A percentile compares a stretch with the other conserved stretches of the same genome.
phyloP scores from a whole-genome alignment of 2,888 invertebrate species.

The Drosophila diplacantha region DNA sequence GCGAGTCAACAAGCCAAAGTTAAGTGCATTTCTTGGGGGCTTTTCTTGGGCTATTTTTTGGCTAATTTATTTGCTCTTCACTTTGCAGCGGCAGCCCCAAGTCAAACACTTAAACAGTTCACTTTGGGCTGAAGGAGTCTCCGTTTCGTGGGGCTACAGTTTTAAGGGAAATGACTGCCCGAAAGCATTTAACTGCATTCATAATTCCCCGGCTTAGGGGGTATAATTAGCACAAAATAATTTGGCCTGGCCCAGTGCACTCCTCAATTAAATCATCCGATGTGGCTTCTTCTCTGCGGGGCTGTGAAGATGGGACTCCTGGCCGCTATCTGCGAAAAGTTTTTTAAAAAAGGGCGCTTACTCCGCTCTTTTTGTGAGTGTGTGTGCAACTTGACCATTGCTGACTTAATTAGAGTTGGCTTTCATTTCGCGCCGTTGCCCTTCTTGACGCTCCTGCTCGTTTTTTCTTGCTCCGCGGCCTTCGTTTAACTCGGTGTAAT shows the following conservation, averaged over 20 bases:
- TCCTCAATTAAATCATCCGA: slow-evolving; percentile 54
- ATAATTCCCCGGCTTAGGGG: slow-evolving; percentile 30
- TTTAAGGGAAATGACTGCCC: slow-evolving; percentile 35
- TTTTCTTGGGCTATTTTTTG: slow-evolving; percentile 48
- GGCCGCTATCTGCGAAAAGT: slow-evolving; percentile 16
- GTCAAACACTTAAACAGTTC: slow-evolving; percentile 50
- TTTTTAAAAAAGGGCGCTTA: slow-evolving; percentile 31
- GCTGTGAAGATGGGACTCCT: slow-evolving; percentile 11
- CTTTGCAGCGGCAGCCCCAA: slow-evolving; percentile 39
- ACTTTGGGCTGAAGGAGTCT: slow-evolving; percentile 21
- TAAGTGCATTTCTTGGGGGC: slow-evolving; percentile 44
- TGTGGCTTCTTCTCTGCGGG: slow-evolving; percentile 13
- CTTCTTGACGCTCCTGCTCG: slow-evolving; percentile 15
- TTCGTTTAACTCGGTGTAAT: slow-evolving; percentile 41
- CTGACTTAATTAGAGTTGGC: slow-evolving; percentile 61
- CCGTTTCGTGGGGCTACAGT: neutral
- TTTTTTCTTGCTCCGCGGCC: slow-evolving; percentile 17
- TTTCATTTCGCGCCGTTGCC: slow-evolving; percentile 29
- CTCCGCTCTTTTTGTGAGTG: slow-evolving; percentile 25
- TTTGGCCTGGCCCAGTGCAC: slow-evolving; percentile 45
- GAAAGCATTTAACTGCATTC: slow-evolving; percentile 40
- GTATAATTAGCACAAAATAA: slow-evolving; percentile 57
- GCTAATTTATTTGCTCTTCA: slow-evolving; percentile 64
- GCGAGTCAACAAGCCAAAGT: slow-evolving; percentile 37
- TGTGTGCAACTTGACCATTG: slow-evolving; percentile 47